Conservation (phyloP, 2,888 invertebrate genomes). For the Dynastes grantii region DNA sequence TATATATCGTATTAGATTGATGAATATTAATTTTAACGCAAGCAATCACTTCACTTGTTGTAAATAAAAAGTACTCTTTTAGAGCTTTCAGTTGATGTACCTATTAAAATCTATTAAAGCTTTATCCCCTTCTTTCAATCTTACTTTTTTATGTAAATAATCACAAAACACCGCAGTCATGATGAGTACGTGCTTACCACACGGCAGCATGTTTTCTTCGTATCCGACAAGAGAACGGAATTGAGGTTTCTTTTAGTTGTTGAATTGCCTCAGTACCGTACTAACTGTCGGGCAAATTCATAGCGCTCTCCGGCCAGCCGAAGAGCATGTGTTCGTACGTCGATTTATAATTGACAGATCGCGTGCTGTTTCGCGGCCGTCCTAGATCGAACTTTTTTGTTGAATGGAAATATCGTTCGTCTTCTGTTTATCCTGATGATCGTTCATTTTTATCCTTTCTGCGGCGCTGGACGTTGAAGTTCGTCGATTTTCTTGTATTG, state of each 20-base stretch:
- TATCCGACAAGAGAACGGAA: conserved; percentile 39
- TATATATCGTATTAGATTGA: too few species aligned
- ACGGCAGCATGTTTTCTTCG: conserved; percentile 45
- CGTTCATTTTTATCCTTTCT: background rate
- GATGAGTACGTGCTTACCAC: conserved; percentile 29
- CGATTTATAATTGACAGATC: conserved; percentile 31
- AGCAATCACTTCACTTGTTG: too few species aligned
- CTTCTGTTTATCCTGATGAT: background rate
- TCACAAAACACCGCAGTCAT: conserved; percentile 26
- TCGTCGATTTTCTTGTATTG: conserved; percentile 20
- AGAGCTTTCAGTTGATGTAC: too few species aligned
- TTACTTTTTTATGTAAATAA: conserved; percentile 31
- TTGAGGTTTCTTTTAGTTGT: conserved; percentile 53
- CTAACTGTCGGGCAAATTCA: conserved; percentile 60
- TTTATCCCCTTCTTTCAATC: conserved; percentile 2
- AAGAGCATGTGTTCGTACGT: conserved; percentile 45
- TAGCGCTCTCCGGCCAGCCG: conserved; percentile 12
- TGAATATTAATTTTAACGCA: too few species aligned
- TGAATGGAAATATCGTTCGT: conserved; percentile 12
- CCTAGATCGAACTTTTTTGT: background rate
- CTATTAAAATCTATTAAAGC: too few species aligned
- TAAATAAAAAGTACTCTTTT: too few species aligned
- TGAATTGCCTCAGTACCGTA: conserved; percentile 61
- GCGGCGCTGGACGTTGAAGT: background rate
- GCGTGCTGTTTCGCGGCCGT: conserved; percentile 36